Evolutionary conservation across 2,113 vertebrate genomes (phyloP), one percentile per base, ranked within the genome.

Genomic region (Leuciscus idus): DNA sequence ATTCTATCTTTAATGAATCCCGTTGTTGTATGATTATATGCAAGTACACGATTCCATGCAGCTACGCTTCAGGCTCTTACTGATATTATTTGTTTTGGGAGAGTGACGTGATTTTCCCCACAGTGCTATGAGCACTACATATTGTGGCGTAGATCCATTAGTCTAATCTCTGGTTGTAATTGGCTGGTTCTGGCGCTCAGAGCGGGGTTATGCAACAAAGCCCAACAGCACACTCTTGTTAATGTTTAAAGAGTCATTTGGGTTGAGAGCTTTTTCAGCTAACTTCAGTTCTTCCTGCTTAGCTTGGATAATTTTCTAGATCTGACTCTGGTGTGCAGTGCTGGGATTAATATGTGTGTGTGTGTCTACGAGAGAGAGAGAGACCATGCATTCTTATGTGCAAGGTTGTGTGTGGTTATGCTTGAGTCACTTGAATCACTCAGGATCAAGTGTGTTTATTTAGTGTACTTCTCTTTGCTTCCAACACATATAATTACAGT

Each of bases 171-270:
- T 82, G 66, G 77, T 46, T 85, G 61, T 87, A 87, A 89, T 83
- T 89, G 85, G 80, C 82, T 82, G 85, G 76, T 86, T 84, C 85
- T 85, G 75, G 66, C 64, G 55, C 85, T 82, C 59, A 33, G 76
- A 84, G 81, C 39, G 17, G 12, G 80, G 68, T 87, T 87, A 89
- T 79, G 84, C 80, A 86, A 83, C 48, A 17, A 39, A 57, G 74
- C 74, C 84, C 84, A 80, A 82, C 75, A 79, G 87, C 39, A 48
- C 74, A 80, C 84, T 84, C 87, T 83, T 84, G 84, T 88, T 86
- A 86, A 88, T 88, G 84, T 86, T 88, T 86, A 86, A 88, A 85
- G 80, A 86, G 87, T 86, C 87, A 80, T 88, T 88, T 83, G 81
- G 84, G 84, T 79, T 84, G 85, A 83, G 84, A 86, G 84, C 84